These are phyloP conservation scores for Pachycephala philippinensis DNA, from an alignment of 2,113 vertebrate genomes.

Conservation along the genomic window DNA sequence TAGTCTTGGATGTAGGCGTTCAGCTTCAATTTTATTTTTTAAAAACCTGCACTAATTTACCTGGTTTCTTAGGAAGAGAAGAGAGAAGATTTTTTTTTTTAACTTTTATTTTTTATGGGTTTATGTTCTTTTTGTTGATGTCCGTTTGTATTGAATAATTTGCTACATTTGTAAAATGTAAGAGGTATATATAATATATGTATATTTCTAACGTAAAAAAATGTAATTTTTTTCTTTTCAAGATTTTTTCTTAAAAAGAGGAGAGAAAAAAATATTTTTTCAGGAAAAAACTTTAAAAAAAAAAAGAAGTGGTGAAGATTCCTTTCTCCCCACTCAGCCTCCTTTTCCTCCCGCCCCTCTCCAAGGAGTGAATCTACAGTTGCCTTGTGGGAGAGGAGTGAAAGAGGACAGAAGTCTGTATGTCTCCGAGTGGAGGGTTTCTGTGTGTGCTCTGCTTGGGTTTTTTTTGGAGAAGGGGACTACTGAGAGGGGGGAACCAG, in stretches of 20 bases:
- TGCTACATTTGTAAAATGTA: conserved; percentile 87
- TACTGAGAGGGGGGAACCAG: conserved; percentile 34
- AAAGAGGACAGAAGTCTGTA: conserved; percentile 53
- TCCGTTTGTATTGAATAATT: conserved; percentile 82
- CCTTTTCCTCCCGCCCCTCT: conserved; percentile 18
- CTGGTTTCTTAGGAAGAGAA: conserved; percentile 78
- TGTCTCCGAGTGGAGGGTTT: conserved; percentile 20
- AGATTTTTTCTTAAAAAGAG: conserved; percentile 81
- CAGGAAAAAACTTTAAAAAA: conserved; percentile 79
- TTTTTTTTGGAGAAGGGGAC: conserved; percentile 35
- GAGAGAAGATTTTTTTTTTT: conserved; percentile 51
- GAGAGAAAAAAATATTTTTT: conserved; percentile 79
- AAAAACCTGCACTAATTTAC: conserved; percentile 81
- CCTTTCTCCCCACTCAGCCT: conserved; percentile 58
- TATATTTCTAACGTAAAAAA: conserved; percentile 84
- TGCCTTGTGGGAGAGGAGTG: conserved; percentile 49
- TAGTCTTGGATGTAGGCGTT: conserved; percentile 75
- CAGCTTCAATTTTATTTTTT: conserved; percentile 78
- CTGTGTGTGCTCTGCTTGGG: conserved; percentile 25
- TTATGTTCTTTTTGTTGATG: conserved; percentile 77
- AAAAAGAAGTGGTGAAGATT: conserved; percentile 69
- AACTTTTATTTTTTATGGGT: conserved; percentile 79
- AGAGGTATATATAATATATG: conserved; percentile 86
- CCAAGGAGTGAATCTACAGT: conserved; percentile 34
- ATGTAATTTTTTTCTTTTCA: conserved; percentile 79